Base-by-base conservation (phyloP, 2,113 vertebrate genomes). In the Rousettus leschenaultii region DNA sequence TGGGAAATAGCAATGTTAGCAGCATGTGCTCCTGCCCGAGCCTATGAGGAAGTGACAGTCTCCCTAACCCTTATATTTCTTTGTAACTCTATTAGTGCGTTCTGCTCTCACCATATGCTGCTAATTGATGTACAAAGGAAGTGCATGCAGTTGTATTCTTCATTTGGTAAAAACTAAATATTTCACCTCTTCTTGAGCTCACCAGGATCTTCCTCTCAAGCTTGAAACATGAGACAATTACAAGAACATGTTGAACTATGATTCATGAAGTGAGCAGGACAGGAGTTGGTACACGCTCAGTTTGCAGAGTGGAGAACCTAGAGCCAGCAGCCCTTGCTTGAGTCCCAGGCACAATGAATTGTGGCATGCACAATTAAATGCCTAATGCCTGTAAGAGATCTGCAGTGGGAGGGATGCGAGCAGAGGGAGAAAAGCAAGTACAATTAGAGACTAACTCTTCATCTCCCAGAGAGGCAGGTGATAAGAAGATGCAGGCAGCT, bases 121-220 rank as follows among this genome's bases (percentile, higher is more conserved):
- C 95, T 98, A 98, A 98, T 98, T 98, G 97, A 98, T 86, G 95
- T 48, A 97, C 95, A 97, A 96, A 98, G 93, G 89, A 97, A 92
- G 86, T 40, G n/a, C 75, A 89, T 86, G 86, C 88, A 73, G 94
- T 96, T 93, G 94, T 97, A 57, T 95, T 98, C 97, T 97, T 98
- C 98, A 97, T 98, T 98, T 96, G 97, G 90, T 91, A 85, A 83
- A 95, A 96, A 97, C 43, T 51, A 97, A 98, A 97, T 98, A 98
- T 98, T 98, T 97, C 96, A 59, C 95, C 95, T 93, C 97, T 92
- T 57, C 93, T 97, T 97, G 97, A 98, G 97, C 77, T 97, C 0
- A 0, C 91, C 91, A 74, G 96, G 93, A 94, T 97, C 94, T 95
- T 91, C 83, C 9, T 91, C 90, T 97, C n/a, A 77, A 94, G 87